A percentile compares a stretch with the other conserved stretches of the same genome.
Evolutionary conservation across 2,888 invertebrate species (phyloP).

Genomic region (Ephialtes manifestator): DNA sequence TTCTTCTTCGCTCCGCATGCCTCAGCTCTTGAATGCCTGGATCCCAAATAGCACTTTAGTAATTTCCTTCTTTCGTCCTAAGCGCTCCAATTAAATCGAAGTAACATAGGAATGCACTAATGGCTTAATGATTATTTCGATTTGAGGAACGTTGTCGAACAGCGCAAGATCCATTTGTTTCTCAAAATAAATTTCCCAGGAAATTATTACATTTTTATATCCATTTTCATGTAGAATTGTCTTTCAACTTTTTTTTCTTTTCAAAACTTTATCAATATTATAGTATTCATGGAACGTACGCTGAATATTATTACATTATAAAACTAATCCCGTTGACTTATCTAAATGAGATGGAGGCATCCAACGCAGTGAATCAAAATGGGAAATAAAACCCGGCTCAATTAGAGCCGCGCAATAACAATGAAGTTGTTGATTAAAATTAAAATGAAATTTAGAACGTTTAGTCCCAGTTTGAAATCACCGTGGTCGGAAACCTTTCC

Average conservation of each 20-base stretch:
- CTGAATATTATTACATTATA: constrained; percentile 27
- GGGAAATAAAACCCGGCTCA: constrained; percentile 46
- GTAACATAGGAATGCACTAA: constrained; percentile 35
- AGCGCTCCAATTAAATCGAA: constrained; percentile 44
- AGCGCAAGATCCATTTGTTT: constrained; percentile 76
- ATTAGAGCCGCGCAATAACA: neutral
- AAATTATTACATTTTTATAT: neutral
- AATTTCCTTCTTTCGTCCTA: constrained; percentile 56
- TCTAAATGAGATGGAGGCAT: constrained; percentile 75
- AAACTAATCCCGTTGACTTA: constrained; percentile 66
- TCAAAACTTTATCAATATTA: neutral
- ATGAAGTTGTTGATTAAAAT: neutral
- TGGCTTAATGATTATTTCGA: constrained; percentile 76
- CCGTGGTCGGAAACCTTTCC: constrained; percentile 38
- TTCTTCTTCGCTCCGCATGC: constrained; percentile 76
- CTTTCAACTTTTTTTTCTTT: neutral
- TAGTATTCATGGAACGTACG: constrained; percentile 35
- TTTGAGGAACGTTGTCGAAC: constrained; percentile 74
- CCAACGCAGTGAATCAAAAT: constrained; percentile 73
- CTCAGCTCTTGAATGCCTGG: constrained; percentile 83
- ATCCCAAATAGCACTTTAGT: constrained; percentile 64
- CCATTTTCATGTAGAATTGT: neutral
- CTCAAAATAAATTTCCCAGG: neutral
- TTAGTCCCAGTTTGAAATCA: constrained; percentile 36
- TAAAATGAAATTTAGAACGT: constrained; percentile 13